Base-by-base conservation (phyloP, 2,113 vertebrate genomes). In the Plectropomus leopardus region DNA sequence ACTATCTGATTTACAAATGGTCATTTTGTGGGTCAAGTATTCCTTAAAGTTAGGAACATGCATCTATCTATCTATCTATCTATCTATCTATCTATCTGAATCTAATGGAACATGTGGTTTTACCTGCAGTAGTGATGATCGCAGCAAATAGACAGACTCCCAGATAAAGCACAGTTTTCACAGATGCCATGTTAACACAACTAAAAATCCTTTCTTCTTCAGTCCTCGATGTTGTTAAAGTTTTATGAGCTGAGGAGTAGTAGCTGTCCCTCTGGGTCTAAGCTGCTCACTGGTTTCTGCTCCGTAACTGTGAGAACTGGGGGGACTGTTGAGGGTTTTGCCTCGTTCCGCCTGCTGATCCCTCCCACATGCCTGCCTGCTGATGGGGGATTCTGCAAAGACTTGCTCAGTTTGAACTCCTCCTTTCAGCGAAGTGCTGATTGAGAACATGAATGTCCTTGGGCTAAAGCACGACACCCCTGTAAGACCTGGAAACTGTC, bases 81-180 rank as follows among this genome's bases (percentile, higher is more conserved):
- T 60, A 3, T 51, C 71, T 51, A 24, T 73, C 57, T 63, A 14
- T 55, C 28, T 36, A 17, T 78, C 54, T 51, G 4, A 23, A 14
- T 55, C 28, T 36, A 17, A 69, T 44, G 42, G 4, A 23, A 48
- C 48, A 15, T 34, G 7, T 67, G 13, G 15, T 58, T 48, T 84
- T 93, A 92, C 90, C 89, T 91, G 80, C 75, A 44, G 72, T 19
- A 5, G 9, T 59, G 57, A 80, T 0, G 13, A 66, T 71, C 76
- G 76, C 78, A 1, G 66, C 53, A 21, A 24, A 78, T 17, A 88
- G 14, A 72, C 36, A 85, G 45, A 88, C 6, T 67, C 78, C 86
- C n/a, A 89, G 11, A 51, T 7, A 82, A 26, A 91, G 19, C 24
- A 70, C 0, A 36, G n/a, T 66, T 72, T 32, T 84, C 42, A 66